Conservation (phyloP, 2,888 invertebrate genomes). For the Amiota communis region DNA sequence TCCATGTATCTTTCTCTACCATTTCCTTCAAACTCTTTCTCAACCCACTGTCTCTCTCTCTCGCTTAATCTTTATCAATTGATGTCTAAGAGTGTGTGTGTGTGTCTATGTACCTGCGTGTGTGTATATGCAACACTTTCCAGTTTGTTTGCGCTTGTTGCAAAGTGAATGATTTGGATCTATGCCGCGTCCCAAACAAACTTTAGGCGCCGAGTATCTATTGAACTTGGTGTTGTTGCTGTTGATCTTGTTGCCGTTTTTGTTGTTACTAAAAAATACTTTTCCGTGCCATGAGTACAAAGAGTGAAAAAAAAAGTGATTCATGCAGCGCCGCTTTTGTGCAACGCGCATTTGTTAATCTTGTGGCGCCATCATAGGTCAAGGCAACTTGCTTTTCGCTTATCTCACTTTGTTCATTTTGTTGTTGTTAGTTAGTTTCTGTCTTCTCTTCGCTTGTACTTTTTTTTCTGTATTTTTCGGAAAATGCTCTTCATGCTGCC, state of each 20-base stretch:
- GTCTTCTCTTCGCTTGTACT: not conserved
- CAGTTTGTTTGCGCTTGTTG: conserved; percentile 25
- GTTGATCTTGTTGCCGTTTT: conserved; percentile 18
- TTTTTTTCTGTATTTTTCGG: no score
- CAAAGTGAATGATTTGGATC: conserved; percentile 63
- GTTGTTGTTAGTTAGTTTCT: not conserved
- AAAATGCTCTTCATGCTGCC: not conserved
- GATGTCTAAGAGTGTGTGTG: not conserved
- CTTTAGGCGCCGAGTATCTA: conserved; percentile 50
- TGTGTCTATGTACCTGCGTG: not conserved
- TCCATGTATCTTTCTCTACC: no score
- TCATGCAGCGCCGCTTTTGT: conserved; percentile 48
- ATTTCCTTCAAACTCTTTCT: no score
- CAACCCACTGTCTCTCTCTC: no score
- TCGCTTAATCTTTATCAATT: no score
- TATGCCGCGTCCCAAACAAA: conserved; percentile 27
- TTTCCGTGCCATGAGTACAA: conserved; percentile 27
- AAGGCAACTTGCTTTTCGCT: conserved; percentile 47
- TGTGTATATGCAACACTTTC: conserved; percentile 25
- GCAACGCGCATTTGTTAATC: conserved; percentile 48
- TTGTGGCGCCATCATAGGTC: conserved; percentile 62
- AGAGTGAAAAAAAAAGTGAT: conserved; percentile 39
- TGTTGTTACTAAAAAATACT: conserved; percentile 15
- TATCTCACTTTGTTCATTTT: conserved; percentile 18
- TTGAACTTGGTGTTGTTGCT: not conserved